phyloP scores from a whole-genome alignment of 2,113 vertebrate genomes.

The Protobothrops mucrosquamatus region DNA sequence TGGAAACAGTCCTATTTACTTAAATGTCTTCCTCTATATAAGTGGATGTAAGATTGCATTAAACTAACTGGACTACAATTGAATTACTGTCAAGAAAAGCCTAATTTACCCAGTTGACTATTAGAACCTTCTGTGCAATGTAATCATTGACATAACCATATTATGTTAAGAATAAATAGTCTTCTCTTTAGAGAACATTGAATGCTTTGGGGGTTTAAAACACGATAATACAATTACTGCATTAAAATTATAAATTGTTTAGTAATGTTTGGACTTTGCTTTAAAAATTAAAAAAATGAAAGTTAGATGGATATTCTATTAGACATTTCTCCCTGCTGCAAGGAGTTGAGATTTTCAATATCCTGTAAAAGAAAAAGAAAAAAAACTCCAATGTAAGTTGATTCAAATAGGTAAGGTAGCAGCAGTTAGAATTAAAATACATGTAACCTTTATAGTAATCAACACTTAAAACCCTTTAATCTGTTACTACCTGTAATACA shows the following conservation, averaged over 20 bases:
- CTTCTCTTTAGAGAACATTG: conserved; percentile 6
- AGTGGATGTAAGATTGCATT: background rate
- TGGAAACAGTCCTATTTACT: background rate
- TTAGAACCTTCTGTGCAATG: background rate
- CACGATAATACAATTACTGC: background rate
- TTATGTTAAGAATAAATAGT: conserved; percentile 50
- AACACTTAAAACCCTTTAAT: background rate
- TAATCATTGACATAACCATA: background rate
- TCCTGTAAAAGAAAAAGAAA: background rate
- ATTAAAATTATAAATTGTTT: background rate
- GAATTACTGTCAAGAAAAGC: background rate
- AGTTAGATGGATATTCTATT: background rate
- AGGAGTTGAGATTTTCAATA: background rate
- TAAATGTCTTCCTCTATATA: background rate
- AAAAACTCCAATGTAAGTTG: background rate
- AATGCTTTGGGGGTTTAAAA: background rate
- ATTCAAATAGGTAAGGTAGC: background rate
- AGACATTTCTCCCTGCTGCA: background rate
- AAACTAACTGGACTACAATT: background rate
- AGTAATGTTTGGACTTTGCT: background rate
- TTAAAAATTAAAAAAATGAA: background rate
- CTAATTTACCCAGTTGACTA: background rate
- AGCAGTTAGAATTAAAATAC: background rate
- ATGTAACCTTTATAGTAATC: background rate
- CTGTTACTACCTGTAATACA: background rate